Conservation (phyloP, 2,113 vertebrate genomes). For the Odontesthes bonariensis region DNA sequence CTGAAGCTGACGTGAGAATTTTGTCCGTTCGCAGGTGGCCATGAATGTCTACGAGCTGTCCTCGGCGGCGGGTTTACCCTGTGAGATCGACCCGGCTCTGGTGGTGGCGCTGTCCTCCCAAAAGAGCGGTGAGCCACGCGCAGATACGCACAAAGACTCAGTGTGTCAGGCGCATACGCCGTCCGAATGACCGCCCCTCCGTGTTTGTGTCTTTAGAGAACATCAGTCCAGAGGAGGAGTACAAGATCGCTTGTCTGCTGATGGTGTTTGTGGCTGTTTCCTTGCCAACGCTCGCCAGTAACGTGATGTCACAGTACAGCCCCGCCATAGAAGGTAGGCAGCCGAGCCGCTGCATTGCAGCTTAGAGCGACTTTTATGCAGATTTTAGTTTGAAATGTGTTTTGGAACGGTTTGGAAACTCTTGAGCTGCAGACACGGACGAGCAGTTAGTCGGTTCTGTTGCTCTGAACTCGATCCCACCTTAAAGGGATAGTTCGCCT, state of each 20-base stretch:
- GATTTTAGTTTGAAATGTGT: no score
- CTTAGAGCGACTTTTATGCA: no score
- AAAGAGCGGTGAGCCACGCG: conserved; percentile 89
- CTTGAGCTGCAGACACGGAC: no score
- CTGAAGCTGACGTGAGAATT: neutral
- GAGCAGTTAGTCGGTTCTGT: no score
- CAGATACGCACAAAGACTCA: no score
- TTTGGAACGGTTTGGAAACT: no score
- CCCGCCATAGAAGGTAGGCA: conserved; percentile 96
- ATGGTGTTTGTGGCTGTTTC: conserved; percentile 99
- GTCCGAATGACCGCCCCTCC: neutral
- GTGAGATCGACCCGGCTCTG: conserved; percentile 97
- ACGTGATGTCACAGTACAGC: conserved; percentile 99
- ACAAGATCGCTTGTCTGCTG: conserved; percentile 98
- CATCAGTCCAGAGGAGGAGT: conserved; percentile 99
- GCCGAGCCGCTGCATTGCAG: accelerated
- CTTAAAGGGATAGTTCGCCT: no score
- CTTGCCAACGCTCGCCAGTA: conserved; percentile 95
- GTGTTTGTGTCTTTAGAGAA: conserved; percentile 85
- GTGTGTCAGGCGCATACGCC: neutral
- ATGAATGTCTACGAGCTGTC: conserved; percentile 99
- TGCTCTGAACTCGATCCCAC: no score
- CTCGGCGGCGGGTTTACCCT: conserved; percentile 95
- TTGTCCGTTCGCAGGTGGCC: conserved; percentile 86
- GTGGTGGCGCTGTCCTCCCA: conserved; percentile 98